Evolutionary conservation across 2,888 invertebrate genomes (phyloP), one percentile per base, ranked within the genome.

Genomic region (Panopea generosa): DNA sequence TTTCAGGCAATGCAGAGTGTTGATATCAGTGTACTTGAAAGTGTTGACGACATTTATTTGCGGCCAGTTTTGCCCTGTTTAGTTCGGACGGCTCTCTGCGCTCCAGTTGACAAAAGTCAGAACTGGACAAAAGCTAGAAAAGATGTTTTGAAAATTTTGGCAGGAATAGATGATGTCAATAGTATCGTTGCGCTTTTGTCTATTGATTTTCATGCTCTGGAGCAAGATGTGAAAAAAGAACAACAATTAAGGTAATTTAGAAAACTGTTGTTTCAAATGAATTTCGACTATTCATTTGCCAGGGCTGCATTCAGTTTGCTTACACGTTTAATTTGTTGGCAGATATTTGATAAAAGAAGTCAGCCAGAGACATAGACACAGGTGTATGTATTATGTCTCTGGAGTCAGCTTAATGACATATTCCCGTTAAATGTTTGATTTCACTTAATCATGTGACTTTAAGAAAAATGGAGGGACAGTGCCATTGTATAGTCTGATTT

Each of bases 161-260:
- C 97, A 0, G 97, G 97, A 6, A 96, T 98, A 85, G 98, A 98
- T 92, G 95, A 97, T 62, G 98, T 98, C 0, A 99, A 99, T 92
- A 97, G 97, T 65, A 96, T 99, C 83, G 98, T 98, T 0, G 97
- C 97, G 0, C 94, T 98, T 18, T 94, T 99, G 3, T 98, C 98
- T 9, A 97, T 98, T 62, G 98, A 98, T 93, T 98, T 98, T 91
- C 97, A 98, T 90, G 95, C 96, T 27, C 93, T 99, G 50, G 98
- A 98, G 94, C 95, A 96, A 20, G 98, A 98, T 90, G 95, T 98
- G 0, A 96, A 96, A 87, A 98, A 97, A 91, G 98, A 98, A 92
- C 96, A 97, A 89, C 96, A 96, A 92, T 94, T 97, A 84, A 95
- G 96, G 96, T 95, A 93, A 65, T 27, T 59, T 18, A n/a, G 16